Conservation (phyloP, 2,888 invertebrate species). For the Aporophyla lueneburgensis region DNA sequence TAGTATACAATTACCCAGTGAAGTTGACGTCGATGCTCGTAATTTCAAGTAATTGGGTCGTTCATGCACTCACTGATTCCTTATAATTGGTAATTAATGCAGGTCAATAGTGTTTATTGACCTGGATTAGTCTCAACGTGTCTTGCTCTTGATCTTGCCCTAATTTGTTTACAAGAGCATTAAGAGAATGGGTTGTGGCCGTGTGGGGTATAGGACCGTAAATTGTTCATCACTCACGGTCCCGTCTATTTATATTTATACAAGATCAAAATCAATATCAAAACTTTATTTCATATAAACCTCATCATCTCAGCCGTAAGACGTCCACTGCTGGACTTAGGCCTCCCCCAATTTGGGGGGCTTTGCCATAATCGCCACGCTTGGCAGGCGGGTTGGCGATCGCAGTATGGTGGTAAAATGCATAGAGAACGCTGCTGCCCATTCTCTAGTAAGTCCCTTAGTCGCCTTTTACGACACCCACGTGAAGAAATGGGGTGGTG, state of each 20-base stretch:
- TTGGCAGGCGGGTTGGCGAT: too few relatives aligned
- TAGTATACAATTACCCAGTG: constrained; percentile 13
- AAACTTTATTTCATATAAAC: too few relatives aligned
- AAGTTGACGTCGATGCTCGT: constrained; percentile 31
- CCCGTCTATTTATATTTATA: constrained; percentile 20
- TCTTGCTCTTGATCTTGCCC: constrained; percentile 49
- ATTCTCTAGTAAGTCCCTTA: too few relatives aligned
- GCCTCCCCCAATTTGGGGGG: too few relatives aligned
- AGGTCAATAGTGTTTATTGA: constrained; percentile 49
- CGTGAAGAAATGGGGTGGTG: too few relatives aligned
- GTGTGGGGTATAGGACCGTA: constrained; percentile 22
- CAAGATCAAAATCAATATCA: too few relatives aligned
- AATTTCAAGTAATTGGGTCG: constrained; percentile 27
- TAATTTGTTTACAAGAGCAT: constrained; percentile 49
- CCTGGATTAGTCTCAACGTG: constrained; percentile 37
- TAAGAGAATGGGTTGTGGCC: constrained; percentile 27
- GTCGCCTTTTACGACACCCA: too few relatives aligned
- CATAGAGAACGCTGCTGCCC: too few relatives aligned
- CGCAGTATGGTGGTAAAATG: too few relatives aligned
- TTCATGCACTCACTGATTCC: constrained; percentile 38
- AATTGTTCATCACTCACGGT: constrained; percentile 22
- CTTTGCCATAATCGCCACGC: too few relatives aligned
- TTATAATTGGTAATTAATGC: constrained; percentile 38
- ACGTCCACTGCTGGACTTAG: too few relatives aligned
- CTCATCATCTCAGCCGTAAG: too few relatives aligned